These are phyloP conservation scores for Cotesia typhae DNA, from an alignment of 1,140 invertebrate genomes.

Conservation along the genomic window DNA sequence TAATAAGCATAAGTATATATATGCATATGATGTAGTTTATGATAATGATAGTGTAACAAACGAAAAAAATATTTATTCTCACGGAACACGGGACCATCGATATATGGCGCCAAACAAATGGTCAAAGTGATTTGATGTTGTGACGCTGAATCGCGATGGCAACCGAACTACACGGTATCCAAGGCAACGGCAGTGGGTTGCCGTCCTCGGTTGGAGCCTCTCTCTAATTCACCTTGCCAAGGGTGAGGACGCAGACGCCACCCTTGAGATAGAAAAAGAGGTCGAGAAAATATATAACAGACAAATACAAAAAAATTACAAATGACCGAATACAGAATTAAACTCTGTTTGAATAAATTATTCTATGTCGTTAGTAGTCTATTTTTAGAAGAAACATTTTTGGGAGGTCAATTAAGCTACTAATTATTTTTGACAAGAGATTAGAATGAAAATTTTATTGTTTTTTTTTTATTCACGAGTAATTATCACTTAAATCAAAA, in stretches of 20 bases:
- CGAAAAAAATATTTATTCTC: constrained; percentile 51
- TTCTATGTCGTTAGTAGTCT: too few relatives aligned
- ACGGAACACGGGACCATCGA: constrained; percentile 56
- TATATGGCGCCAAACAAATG: constrained; percentile 60
- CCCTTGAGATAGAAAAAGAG: constrained; percentile 26
- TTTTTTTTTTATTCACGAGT: too few relatives aligned
- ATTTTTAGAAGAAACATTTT: too few relatives aligned
- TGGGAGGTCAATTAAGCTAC: too few relatives aligned
- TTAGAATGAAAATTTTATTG: too few relatives aligned
- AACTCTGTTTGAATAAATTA: background rate
- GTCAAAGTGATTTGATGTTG: constrained; percentile 65
- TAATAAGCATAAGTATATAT: background rate
- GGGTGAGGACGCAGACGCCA: constrained; percentile 28
- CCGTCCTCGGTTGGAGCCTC: constrained; percentile 14
- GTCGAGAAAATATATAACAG: background rate
- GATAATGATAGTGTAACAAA: background rate
- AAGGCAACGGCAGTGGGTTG: constrained; percentile 47
- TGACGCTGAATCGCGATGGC: constrained; percentile 62
- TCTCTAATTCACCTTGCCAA: constrained; percentile 27
- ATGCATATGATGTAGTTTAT: background rate
- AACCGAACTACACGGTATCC: constrained; percentile 52
- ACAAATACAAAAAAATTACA: background rate
- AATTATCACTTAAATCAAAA: too few relatives aligned
- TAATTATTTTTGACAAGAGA: too few relatives aligned
- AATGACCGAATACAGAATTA: background rate